Evolutionary conservation across 2,888 invertebrate species (phyloP).

Genomic region (Mimas tiliae): DNA sequence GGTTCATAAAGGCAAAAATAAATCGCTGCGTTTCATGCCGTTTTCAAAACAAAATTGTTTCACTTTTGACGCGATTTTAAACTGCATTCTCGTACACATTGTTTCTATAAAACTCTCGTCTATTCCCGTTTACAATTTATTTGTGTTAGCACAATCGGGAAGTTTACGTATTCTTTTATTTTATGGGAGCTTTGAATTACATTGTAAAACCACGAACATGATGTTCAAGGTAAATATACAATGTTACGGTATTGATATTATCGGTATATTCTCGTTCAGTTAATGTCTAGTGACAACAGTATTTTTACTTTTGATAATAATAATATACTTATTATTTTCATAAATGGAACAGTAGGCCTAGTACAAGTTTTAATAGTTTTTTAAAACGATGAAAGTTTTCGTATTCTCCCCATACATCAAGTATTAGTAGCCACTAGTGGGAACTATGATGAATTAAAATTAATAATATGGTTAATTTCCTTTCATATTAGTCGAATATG

Average conservation of each 20-base stretch:
- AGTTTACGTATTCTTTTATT: slow-evolving; percentile 42
- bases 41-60: slow-evolving; percentile 46
- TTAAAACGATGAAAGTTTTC: no score
- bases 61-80: slow-evolving; percentile 46
- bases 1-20: slow-evolving; percentile 35
- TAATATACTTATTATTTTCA: not conserved
- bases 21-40: slow-evolving; percentile 46
- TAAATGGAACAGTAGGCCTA: no score
- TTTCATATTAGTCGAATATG: no score
- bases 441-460: no score
- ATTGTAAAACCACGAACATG: slow-evolving; percentile 32
- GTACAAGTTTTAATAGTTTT: no score
- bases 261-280: not conserved
- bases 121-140: slow-evolving; percentile 62
- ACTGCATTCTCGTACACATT: slow-evolving; percentile 63
- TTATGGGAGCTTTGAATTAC: slow-evolving; percentile 38
- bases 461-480: no score
- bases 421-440: no score
- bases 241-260: slow-evolving; percentile 4
- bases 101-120: slow-evolving; percentile 55
- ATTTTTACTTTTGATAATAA: not conserved
- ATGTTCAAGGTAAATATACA: slow-evolving; percentile 25
- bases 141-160: slow-evolving; percentile 45
- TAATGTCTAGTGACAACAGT: not conserved
- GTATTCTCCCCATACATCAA: no score